These are phyloP conservation scores for Balaenoptera acutorostrata DNA, from an alignment of 2,113 vertebrate species.

Conservation along the genomic window DNA sequence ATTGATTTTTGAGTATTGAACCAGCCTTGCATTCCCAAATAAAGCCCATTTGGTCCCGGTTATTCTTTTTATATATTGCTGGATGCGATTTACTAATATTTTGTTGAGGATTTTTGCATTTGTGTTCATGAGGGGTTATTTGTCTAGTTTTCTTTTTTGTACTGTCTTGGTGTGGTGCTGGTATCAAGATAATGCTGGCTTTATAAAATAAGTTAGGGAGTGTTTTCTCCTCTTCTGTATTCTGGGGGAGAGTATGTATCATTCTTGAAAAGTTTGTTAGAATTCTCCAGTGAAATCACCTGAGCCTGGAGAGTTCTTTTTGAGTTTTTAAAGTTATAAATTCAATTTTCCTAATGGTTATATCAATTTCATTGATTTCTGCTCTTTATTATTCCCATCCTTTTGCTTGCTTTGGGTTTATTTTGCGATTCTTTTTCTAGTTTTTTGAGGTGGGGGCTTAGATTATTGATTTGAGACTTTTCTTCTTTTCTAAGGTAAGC, in stretches of 20 bases:
- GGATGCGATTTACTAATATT: neutral
- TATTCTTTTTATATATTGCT: neutral
- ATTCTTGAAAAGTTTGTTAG: neutral
- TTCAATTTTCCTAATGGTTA: neutral
- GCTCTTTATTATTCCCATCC: neutral
- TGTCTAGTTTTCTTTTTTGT: neutral
- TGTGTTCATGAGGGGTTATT: neutral
- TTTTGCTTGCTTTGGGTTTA: conserved; percentile 8
- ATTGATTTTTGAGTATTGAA: neutral
- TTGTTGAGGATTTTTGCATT: neutral
- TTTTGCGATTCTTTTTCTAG: neutral
- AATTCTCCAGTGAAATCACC: neutral
- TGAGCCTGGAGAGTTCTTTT: neutral
- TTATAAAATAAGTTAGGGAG: neutral
- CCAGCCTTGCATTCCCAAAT: neutral
- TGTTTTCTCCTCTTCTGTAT: neutral
- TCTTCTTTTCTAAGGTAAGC: neutral
- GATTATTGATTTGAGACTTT: neutral
- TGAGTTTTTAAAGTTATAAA: neutral
- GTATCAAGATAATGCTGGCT: neutral
- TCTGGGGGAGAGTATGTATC: neutral
- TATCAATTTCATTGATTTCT: neutral
- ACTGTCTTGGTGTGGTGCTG: neutral
- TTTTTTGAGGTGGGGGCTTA: neutral
- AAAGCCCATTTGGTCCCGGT: neutral